phyloP scores from a whole-genome alignment of 2,113 vertebrate species.

The Gallinago jamesoni region DNA sequence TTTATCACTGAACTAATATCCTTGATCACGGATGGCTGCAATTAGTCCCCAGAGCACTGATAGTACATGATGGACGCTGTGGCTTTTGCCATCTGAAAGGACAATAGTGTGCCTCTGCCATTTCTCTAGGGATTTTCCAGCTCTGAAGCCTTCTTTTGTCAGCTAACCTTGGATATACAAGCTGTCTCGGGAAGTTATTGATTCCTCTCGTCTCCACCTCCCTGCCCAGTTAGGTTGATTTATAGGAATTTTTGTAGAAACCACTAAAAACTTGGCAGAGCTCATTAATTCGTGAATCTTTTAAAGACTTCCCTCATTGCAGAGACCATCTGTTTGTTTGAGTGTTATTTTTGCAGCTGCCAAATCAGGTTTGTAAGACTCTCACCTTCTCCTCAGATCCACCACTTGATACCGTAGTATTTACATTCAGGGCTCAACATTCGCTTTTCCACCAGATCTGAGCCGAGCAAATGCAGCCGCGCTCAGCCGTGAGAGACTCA shows the following conservation, averaged over 20 bases:
- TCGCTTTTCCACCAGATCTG: not conserved
- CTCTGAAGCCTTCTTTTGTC: constrained; percentile 14
- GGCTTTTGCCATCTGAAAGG: not conserved
- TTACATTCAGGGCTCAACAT: not conserved
- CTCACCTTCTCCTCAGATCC: constrained; percentile 44
- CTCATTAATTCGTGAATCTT: constrained; percentile 18
- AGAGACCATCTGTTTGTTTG: constrained; percentile 15
- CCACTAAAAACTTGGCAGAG: not conserved
- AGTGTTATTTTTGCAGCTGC: constrained; percentile 14
- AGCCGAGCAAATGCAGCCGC: not conserved
- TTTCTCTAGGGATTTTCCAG: constrained; percentile 1
- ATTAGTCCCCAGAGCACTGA: constrained; percentile 7
- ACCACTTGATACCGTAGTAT: not conserved
- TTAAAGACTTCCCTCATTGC: not conserved
- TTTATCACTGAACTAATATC: not conserved
- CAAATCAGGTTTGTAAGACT: constrained; percentile 38
- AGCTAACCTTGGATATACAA: constrained; percentile 21
- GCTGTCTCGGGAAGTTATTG: constrained; percentile 11
- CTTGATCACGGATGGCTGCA: not conserved
- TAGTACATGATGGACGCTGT: rapidly evolving
- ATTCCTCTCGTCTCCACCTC: not conserved
- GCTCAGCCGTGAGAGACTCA: not conserved
- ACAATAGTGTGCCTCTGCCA: not conserved
- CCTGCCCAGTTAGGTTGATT: not conserved
- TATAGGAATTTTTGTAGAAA: constrained; percentile 31